phyloP scores from a whole-genome alignment of 2,113 vertebrate genomes.

The Saguinus imperator region DNA sequence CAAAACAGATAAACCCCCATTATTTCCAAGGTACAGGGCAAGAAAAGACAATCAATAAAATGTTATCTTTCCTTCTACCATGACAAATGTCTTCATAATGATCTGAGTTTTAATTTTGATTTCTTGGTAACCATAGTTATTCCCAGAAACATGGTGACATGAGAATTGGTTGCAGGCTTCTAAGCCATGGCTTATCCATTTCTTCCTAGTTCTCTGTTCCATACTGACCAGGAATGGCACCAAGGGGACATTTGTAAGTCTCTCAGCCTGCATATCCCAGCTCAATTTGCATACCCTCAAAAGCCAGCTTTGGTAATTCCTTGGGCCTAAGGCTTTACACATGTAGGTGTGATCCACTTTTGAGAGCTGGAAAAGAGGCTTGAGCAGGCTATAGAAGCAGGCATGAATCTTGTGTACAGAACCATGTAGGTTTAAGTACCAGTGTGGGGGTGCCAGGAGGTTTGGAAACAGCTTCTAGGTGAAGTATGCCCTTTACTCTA shows the following conservation, averaged over 20 bases:
- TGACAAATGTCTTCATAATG: not conserved
- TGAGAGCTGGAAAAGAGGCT: not conserved
- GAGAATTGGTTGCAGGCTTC: not conserved
- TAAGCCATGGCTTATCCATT: rapidly evolving
- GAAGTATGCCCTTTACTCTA: not conserved
- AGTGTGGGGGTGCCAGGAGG: rapidly evolving
- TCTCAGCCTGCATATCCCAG: not conserved
- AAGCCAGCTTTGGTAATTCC: not conserved
- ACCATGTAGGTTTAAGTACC: rapidly evolving
- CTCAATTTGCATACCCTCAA: not conserved
- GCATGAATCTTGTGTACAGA: not conserved
- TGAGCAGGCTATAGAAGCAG: not conserved
- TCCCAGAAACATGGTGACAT: rapidly evolving
- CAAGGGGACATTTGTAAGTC: not conserved
- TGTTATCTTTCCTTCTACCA: not conserved
- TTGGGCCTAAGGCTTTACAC: rapidly evolving
- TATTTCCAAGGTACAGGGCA: not conserved
- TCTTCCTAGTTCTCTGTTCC: not conserved
- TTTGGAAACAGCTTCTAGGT: not conserved
- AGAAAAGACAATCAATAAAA: not conserved
- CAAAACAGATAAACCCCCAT: not conserved
- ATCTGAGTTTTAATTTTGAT: not conserved
- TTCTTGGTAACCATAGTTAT: not conserved
- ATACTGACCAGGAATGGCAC: not conserved
- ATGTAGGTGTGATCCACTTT: not conserved